phyloP scores from a whole-genome alignment of 1,140 invertebrate species.

The Diachasma alloeum region DNA sequence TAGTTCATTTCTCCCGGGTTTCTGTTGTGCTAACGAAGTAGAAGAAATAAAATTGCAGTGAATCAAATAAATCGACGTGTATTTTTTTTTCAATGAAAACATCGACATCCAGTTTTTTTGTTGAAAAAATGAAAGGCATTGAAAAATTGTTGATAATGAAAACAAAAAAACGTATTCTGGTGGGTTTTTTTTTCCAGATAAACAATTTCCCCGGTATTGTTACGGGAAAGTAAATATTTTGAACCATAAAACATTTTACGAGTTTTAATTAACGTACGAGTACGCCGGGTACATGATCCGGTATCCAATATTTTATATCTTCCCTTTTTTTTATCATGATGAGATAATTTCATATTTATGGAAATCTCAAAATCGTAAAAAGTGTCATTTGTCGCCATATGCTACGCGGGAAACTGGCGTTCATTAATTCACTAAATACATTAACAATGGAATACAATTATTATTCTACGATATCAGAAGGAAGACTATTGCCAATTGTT shows the following conservation, averaged over 20 bases:
- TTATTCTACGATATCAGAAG: too few species aligned
- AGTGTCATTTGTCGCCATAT: not conserved
- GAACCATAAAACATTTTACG: not conserved
- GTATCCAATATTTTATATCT: not conserved
- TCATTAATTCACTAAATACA: not conserved
- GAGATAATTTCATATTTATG: not conserved
- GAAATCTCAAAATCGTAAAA: not conserved
- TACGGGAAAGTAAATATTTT: too few species aligned
- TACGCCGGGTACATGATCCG: not conserved
- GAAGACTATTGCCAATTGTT: not conserved
- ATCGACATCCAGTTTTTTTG: too few species aligned
- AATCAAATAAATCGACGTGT: too few species aligned
- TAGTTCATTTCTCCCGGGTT: not conserved
- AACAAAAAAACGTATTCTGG: too few species aligned
- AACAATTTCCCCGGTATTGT: too few species aligned
- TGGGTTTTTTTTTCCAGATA: too few species aligned
- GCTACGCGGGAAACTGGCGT: not conserved
- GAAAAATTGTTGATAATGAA: not conserved
- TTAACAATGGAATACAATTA: not conserved
- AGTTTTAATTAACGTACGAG: not conserved
- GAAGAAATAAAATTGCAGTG: not conserved
- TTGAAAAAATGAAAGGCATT: not conserved
- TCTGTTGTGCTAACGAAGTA: not conserved
- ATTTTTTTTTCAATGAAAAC: too few species aligned
- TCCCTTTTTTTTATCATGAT: not conserved